Evolutionary conservation across 2,888 invertebrate genomes (phyloP).

Genomic region (Osedax fenrisi): DNA sequence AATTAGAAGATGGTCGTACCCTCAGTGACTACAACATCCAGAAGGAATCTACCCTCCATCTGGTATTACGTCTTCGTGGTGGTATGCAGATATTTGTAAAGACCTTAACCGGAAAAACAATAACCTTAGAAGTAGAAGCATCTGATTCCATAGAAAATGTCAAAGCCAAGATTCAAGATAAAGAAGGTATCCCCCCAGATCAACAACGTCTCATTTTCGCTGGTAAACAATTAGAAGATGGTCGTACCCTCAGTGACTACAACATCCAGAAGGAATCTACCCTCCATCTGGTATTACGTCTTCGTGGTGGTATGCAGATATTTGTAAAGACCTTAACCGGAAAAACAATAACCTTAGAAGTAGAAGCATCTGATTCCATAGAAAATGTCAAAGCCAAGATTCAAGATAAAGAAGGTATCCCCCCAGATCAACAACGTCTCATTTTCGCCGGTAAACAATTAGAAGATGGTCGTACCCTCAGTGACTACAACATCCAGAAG

Average conservation of each 20-base stretch:
- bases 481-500: slow-evolving; percentile 87
- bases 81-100: slow-evolving; percentile 39
- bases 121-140: slow-evolving; percentile 58
- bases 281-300: slow-evolving; percentile 74
- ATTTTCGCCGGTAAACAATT: slow-evolving; percentile 85
- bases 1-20: slow-evolving; percentile 78
- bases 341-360: slow-evolving; percentile 47
- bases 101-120: slow-evolving; percentile 36
- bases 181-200: slow-evolving; percentile 57
- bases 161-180: slow-evolving; percentile 55
- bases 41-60: slow-evolving; percentile 82
- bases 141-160: slow-evolving; percentile 92
- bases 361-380: slow-evolving; percentile 70
- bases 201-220: slow-evolving; percentile 80
- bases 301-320: slow-evolving; percentile 54
- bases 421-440: slow-evolving; percentile 62
- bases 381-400: slow-evolving; percentile 71
- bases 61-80: slow-evolving; percentile 70
- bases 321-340: slow-evolving; percentile 38
- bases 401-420: slow-evolving; percentile 51
- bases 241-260: slow-evolving; percentile 76
- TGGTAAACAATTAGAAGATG: slow-evolving; percentile 83
- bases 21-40: slow-evolving; percentile 86
- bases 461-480: slow-evolving; percentile 77
- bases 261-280: slow-evolving; percentile 92